Percentiles rank a stretch among this genome's conserved stretches.
Conservation (phyloP, 2,797 vertebrate genomes). For the Tiaroga cobitis region DNA sequence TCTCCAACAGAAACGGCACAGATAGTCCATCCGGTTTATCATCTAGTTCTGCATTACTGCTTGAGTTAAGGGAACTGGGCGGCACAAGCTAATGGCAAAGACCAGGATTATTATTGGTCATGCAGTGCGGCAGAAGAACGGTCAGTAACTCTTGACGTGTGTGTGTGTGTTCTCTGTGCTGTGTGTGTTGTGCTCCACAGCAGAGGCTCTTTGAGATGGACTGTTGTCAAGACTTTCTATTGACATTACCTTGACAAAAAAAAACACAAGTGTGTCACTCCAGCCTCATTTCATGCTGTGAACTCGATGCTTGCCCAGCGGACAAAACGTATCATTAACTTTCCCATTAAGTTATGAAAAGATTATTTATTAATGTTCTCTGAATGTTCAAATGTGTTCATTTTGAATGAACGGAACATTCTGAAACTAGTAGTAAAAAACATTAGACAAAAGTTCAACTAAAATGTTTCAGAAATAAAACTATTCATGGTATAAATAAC, state of each 20-base stretch:
- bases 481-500: too few species aligned
- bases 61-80: not conserved
- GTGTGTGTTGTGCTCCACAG: not conserved
- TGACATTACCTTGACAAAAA: slow-evolving; percentile 2
- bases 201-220: not conserved
- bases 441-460: too few species aligned
- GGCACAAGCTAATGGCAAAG: not conserved
- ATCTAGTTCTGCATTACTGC: not conserved
- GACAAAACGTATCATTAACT: not conserved
- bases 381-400: not conserved
- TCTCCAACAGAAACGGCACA: not conserved
- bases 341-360: not conserved
- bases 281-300: not conserved
- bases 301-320: not conserved
- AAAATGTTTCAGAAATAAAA: too few species aligned
- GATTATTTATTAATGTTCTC: not conserved
- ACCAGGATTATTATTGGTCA: not conserved
- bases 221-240: not conserved
- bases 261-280: not conserved
- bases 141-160: not conserved
- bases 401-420: not conserved
- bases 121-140: not conserved
- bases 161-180: not conserved
- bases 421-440: not conserved
- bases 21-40: not conserved